A percentile compares a stretch with the other conserved stretches of the same genome.
phyloP scores from a whole-genome alignment of 30 jellyfish, hydroid and myxozoan species.

The Haliclystus octoradiatus region DNA sequence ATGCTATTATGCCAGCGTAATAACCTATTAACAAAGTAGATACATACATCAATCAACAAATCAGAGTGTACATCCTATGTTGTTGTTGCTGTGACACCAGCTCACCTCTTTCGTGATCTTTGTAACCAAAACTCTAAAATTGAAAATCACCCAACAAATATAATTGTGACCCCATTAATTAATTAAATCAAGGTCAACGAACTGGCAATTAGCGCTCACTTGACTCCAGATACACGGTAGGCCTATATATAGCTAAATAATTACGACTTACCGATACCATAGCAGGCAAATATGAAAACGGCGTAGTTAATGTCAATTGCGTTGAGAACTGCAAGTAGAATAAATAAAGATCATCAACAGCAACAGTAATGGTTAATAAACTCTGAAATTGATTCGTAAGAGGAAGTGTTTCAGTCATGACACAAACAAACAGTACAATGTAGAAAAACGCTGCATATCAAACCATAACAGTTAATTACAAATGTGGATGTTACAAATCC shows the following conservation, averaged over 20 bases:
- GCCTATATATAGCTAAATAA: too few species aligned
- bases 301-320: constrained; percentile 67
- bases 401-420: too few species aligned
- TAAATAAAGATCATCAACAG: too few species aligned
- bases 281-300: constrained; percentile 74
- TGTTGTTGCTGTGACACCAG: background rate
- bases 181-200: background rate
- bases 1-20: constrained; percentile 82
- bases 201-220: background rate
- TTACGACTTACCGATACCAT: constrained; percentile 58
- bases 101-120: constrained; percentile 51
- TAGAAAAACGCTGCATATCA: background rate
- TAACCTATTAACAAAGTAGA: constrained; percentile 27
- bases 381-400: too few species aligned
- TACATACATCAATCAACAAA: background rate
- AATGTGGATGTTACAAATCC: background rate
- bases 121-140: constrained; percentile 62
- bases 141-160: background rate
- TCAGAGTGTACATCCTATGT: too few species aligned
- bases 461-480: too few species aligned
- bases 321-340: constrained; percentile 54
- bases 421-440: background rate
- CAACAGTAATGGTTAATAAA: too few species aligned
- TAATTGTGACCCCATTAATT: background rate
- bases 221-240: too few species aligned